These are phyloP conservation scores for Anolis apletophallus DNA, from an alignment of 2,797 vertebrate species.

Conservation along the genomic window DNA sequence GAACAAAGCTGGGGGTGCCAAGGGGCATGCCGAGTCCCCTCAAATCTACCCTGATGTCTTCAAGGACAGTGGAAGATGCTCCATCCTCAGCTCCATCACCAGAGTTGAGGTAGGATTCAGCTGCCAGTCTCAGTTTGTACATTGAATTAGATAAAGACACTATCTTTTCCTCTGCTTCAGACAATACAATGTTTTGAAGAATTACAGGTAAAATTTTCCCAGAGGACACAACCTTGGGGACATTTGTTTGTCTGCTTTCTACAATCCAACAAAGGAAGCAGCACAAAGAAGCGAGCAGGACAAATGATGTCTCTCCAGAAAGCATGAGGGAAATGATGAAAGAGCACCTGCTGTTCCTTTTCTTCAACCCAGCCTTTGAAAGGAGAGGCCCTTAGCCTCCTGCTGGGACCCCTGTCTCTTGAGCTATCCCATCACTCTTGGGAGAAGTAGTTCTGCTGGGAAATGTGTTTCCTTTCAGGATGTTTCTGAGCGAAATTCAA, in stretches of 20 bases:
- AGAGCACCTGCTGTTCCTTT: neutral
- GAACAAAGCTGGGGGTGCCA: neutral
- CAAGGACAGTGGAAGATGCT: neutral
- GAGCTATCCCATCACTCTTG: neutral
- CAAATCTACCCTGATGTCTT: neutral
- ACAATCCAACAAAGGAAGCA: neutral
- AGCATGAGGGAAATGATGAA: neutral
- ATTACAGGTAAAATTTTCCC: neutral
- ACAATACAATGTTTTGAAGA: neutral
- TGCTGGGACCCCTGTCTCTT: neutral
- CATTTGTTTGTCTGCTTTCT: neutral
- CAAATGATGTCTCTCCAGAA: neutral
- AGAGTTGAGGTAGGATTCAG: neutral
- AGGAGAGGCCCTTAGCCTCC: neutral
- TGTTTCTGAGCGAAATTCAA: slow-evolving; percentile 13
- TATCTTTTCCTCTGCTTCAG: neutral
- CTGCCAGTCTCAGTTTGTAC: neutral
- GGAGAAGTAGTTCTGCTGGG: neutral
- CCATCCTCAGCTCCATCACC: neutral
- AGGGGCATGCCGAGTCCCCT: neutral
- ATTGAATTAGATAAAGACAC: neutral
- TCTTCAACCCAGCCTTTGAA: neutral
- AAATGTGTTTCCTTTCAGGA: neutral
- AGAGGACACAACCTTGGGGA: neutral
- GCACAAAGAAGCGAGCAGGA: neutral